phyloP scores from a whole-genome alignment of 2,888 invertebrate species.

The Ormyrus pomaceus region DNA sequence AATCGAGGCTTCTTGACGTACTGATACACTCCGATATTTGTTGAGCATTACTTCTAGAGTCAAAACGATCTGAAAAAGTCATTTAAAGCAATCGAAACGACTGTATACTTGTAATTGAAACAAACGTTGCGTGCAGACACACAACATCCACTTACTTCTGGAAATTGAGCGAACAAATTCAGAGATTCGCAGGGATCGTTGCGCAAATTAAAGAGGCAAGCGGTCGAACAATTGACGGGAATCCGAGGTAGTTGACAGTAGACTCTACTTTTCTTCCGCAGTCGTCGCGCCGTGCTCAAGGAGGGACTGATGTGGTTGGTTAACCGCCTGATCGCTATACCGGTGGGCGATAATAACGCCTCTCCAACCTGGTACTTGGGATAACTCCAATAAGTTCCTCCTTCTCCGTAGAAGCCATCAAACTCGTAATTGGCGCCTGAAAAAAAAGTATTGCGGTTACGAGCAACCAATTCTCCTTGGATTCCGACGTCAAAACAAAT shows the following conservation, averaged over 20 bases:
- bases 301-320: conserved; percentile 26
- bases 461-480: too few relatives aligned
- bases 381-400: conserved; percentile 59
- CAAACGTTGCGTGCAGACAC: background rate
- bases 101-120: too few relatives aligned
- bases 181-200: conserved; percentile 70
- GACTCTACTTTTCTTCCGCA: conserved; percentile 57
- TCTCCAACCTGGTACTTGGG: conserved; percentile 61
- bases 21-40: conserved; percentile 59
- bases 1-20: conserved; percentile 57
- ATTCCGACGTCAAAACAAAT: too few relatives aligned
- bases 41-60: conserved; percentile 60
- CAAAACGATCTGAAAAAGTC: conserved; percentile 60
- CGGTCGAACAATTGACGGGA: conserved; percentile 60
- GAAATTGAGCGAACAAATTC: conserved; percentile 64
- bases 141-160: conserved; percentile 59
- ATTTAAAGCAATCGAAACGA: background rate
- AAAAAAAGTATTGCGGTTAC: too few relatives aligned
- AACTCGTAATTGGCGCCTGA: conserved; percentile 58
- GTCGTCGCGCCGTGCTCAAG: background rate
- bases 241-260: conserved; percentile 56
- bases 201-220: conserved; percentile 67
- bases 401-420: conserved; percentile 64
- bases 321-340: conserved; percentile 60
- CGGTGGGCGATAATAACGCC: conserved; percentile 61